A percentile compares a stretch with the other conserved stretches of the same genome.
Conservation (phyloP, 2,888 invertebrate species). For the Lasiommata megera region DNA sequence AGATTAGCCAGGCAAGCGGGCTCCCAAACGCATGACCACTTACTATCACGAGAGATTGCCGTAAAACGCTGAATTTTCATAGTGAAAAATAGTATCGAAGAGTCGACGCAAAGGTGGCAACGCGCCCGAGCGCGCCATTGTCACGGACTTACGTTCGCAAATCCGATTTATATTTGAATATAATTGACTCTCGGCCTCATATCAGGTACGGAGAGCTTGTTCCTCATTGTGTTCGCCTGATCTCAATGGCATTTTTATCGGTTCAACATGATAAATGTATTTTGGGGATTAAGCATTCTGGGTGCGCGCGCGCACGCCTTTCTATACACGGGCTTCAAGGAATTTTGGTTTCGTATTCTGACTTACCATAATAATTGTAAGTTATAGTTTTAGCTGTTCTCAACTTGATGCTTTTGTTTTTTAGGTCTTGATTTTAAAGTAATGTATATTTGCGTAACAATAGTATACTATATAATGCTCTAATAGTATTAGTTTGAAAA, state of each 20-base stretch:
- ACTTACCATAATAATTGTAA: conserved; percentile 14
- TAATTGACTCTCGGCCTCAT: conserved; percentile 77
- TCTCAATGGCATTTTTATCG: conserved; percentile 79
- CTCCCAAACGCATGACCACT: no score
- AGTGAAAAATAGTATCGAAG: not conserved
- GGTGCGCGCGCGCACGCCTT: conserved; percentile 14
- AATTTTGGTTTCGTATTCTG: conserved; percentile 19
- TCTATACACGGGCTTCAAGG: conserved; percentile 14
- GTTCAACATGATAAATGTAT: conserved; percentile 78
- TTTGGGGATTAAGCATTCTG: conserved; percentile 62
- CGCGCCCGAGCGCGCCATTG: conserved; percentile 70
- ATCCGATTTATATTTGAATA: conserved; percentile 82
- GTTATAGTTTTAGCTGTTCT: not conserved
- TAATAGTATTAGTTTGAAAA: no score
- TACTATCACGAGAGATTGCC: no score
- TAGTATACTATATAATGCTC: no score
- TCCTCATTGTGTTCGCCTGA: conserved; percentile 70
- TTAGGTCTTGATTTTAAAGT: not conserved
- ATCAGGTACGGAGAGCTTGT: conserved; percentile 70
- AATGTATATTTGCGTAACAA: not conserved
- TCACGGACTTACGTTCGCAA: conserved; percentile 76
- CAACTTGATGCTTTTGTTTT: no score
- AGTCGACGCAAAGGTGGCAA: conserved; percentile 38
- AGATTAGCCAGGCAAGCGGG: no score
- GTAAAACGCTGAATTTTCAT: not conserved